These are phyloP conservation scores for Ammodytes marinus DNA, from an alignment of 2,113 vertebrate genomes.

Conservation along the genomic window DNA sequence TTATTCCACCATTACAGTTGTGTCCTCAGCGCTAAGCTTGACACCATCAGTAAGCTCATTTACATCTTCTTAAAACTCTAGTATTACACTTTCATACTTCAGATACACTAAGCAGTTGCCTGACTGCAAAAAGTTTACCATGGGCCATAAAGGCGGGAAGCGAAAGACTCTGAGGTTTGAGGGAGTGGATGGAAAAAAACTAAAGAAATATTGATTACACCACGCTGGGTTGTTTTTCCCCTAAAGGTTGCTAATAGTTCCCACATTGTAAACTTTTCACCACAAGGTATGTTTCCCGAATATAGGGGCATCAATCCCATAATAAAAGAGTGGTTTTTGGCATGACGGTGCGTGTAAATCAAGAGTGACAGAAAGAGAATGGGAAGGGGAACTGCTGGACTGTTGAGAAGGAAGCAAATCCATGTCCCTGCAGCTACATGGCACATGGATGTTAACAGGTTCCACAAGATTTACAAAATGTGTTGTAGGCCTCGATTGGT, in stretches of 20 bases:
- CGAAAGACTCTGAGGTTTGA: slow-evolving; percentile 39
- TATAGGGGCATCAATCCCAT: slow-evolving; percentile 72
- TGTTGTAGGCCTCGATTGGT: slow-evolving; percentile 51
- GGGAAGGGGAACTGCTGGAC: slow-evolving; percentile 24
- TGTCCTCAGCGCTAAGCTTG: slow-evolving; percentile 54
- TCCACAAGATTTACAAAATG: slow-evolving; percentile 72
- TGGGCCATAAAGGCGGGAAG: slow-evolving; percentile 26
- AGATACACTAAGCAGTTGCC: slow-evolving; percentile 54
- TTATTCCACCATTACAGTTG: slow-evolving; percentile 30
- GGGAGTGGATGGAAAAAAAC: slow-evolving; percentile 67
- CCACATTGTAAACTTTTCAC: slow-evolving; percentile 81
- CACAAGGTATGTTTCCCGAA: slow-evolving; percentile 79
- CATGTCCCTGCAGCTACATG: slow-evolving; percentile 61
- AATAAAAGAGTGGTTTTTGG: slow-evolving; percentile 68
- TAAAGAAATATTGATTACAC: slow-evolving; percentile 80
- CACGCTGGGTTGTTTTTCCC: slow-evolving; percentile 66
- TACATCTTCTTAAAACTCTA: slow-evolving; percentile 66
- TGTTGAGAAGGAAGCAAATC: slow-evolving; percentile 41
- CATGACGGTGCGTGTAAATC: slow-evolving; percentile 54
- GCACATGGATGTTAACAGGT: slow-evolving; percentile 65
- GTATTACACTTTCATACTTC: slow-evolving; percentile 49
- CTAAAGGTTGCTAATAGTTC: slow-evolving; percentile 74
- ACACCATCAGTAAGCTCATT: slow-evolving; percentile 54
- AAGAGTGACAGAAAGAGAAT: slow-evolving; percentile 40
- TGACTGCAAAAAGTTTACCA: slow-evolving; percentile 48